Evolutionary conservation across 2,113 vertebrate species (phyloP), one percentile per base, ranked within the genome.

Genomic region (Callithrix jacchus): DNA sequence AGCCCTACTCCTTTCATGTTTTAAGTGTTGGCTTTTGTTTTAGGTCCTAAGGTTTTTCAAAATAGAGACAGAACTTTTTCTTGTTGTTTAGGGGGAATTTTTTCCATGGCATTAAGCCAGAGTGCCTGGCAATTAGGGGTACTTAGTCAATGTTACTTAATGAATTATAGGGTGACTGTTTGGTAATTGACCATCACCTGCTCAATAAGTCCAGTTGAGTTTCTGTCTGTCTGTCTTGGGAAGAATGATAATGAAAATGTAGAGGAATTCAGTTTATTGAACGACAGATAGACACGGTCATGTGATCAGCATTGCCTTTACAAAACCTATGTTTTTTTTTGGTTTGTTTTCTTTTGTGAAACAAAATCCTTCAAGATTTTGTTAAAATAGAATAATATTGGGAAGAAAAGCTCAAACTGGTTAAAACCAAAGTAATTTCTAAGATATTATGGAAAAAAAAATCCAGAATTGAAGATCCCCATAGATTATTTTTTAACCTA

Each of bases 361-460:
- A 76, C 52, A 1, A 93, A 93, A 86, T 86, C 23, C 32, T 91
- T 80, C 25, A 83, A n/a, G n/a, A 80, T n/a, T 96, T 94, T 86
- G 68, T 91, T 49, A 91, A 97, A 94, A 58, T 82, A 21, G 9
- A 79, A 45, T 52, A 45, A 88, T 87, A 91, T 95, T 91, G 3
- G 47, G 35, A 68, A 81, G 25, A 96, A 97, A 90, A 27, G 1
- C 8, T 89, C 45, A 81, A 81, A 85, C 21, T 77, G 16, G 20
- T 89, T 89, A 54, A 96, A 97, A 71, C 56, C 82, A 95, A 92
- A 77, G 54, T 82, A 86, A 92, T 66, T 70, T 96, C 47, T 94
- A 93, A 74, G 12, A 92, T 95, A 68, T 86, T 32, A 30, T 45
- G 66, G 73, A 79, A 94, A 94, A 96, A 71, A 64, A 86, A 96